Evolutionary conservation across 2,888 invertebrate species (phyloP), one percentile per base, ranked within the genome.

Genomic region (Andrena chrysosceles): DNA sequence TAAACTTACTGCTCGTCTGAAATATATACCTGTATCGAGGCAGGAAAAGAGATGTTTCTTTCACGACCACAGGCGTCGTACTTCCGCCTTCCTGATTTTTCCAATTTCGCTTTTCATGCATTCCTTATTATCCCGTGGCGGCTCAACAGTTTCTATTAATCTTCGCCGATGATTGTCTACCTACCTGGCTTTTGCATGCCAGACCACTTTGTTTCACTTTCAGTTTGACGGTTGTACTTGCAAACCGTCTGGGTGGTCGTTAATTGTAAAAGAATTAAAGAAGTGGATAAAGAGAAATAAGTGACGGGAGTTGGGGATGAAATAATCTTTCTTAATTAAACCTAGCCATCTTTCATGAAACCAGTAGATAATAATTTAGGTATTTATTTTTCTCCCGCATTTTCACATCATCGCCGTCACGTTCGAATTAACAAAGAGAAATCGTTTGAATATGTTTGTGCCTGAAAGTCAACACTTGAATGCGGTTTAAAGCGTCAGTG

Each of bases 1-100:
- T 75, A 48, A 42, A 42, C 16, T 16, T 79, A 63, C 68, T 33
- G 35, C 54, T 62, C 33, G 33, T 42, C 60, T 79, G 63, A 69
- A 79, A 68, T 75, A 56, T 79, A 23, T 63, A 29, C 68, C 16
- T 23, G 29, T 33, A 16, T 13, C 8, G n/a, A 26, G 68, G 33
- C 8, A 10, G 20, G 10, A 10, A 70, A 20, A 6, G 54, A 10
- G 62, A 48, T 33, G 48, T 77, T 71, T 59, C 64, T 49, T 63
- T 63, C 42, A 20, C 26, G 2, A 23, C 48, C 35, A 35, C 20
- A 31, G 16, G 16, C 70, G 8, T 2, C 29, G 10, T 49, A 59
- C 64, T 56, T 64, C 42, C 29, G 23, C 20, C 59, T 8, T n/a
- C 4, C 2, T 20, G 59, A 74, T 63, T 62, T 71, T 29, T 31